Conservation (phyloP, 2,888 invertebrate species). For the Chydorus sphaericus region DNA sequence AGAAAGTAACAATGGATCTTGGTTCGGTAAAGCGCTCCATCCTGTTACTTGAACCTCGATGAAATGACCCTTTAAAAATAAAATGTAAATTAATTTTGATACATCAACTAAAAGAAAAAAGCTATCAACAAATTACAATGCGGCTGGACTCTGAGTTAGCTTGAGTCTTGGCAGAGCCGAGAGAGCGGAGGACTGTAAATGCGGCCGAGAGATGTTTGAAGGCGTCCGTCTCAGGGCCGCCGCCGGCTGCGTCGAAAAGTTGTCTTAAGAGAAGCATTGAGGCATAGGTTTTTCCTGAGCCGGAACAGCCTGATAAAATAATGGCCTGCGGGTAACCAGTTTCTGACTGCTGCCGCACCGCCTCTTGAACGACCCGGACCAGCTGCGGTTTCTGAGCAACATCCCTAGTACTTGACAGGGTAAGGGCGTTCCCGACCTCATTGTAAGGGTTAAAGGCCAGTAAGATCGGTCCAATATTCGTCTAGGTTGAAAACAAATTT, state of each 20-base stretch:
- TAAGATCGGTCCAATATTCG: constrained; percentile 80
- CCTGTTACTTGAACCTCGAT: constrained; percentile 91
- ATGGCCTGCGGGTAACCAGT: constrained; percentile 91
- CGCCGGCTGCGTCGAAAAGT: constrained; percentile 84
- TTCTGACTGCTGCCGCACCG: constrained; percentile 83
- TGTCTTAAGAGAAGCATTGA: constrained; percentile 80
- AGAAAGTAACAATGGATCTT: constrained; percentile 93
- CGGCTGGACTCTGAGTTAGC: constrained; percentile 84
- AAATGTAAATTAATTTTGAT: neutral
- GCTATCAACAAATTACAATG: constrained; percentile 49
- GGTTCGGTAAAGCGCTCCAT: constrained; percentile 83
- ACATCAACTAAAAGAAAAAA: neutral
- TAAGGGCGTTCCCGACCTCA: constrained; percentile 73
- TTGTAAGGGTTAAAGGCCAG: constrained; percentile 79
- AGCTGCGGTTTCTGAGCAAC: constrained; percentile 63
- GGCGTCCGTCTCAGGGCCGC: constrained; percentile 87
- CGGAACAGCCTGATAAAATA: constrained; percentile 78
- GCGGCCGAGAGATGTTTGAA: constrained; percentile 92
- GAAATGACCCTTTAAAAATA: constrained; percentile 62
- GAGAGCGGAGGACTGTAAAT: constrained; percentile 79
- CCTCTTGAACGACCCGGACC: constrained; percentile 76
- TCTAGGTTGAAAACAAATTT: too few relatives aligned
- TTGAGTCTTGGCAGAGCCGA: constrained; percentile 79
- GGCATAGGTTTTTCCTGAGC: constrained; percentile 85
- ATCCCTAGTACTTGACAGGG: constrained; percentile 61